These are phyloP conservation scores for Heterodera filipjevi DNA, from an alignment of 2,888 invertebrate species.

Conservation along the genomic window DNA sequence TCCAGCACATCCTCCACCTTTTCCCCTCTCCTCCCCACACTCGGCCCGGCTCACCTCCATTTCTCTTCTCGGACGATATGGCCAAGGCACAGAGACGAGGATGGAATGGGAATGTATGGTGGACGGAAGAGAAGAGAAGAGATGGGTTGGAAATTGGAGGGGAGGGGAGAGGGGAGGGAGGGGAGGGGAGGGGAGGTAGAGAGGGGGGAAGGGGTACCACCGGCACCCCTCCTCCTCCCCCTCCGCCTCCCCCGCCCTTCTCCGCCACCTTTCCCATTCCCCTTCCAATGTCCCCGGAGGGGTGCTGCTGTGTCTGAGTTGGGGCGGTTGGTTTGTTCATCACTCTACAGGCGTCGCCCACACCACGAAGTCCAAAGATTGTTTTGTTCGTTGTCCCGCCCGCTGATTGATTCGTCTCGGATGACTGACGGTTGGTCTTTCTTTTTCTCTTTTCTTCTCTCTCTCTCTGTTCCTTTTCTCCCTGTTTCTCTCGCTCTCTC, in stretches of 20 bases:
- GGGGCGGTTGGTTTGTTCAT: background rate
- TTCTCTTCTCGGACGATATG: background rate
- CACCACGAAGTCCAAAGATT: slow-evolving; percentile 1
- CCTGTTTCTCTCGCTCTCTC: background rate
- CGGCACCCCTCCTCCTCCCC: background rate
- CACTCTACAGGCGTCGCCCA: background rate
- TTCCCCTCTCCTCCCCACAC: too few relatives aligned
- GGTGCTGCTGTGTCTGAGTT: background rate
- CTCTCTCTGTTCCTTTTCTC: background rate
- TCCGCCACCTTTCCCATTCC: background rate
- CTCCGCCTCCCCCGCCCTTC: background rate
- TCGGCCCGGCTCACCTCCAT: too few relatives aligned
- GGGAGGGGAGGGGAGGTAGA: background rate
- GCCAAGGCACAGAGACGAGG: background rate
- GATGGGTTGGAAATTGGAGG: background rate
- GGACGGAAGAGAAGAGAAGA: background rate
- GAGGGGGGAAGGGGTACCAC: background rate
- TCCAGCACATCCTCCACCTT: background rate
- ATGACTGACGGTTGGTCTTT: background rate
- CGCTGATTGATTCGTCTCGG: slow-evolving; percentile 12
- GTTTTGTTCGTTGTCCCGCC: slow-evolving; percentile 3
- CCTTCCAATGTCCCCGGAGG: background rate
- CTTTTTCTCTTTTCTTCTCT: background rate
- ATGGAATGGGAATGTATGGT: slow-evolving; percentile 3
- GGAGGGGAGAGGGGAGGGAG: background rate